Evolutionary conservation across 2,113 vertebrate genomes (phyloP), one percentile per base, ranked within the genome.

Genomic region (Elgaria multicarinata): DNA sequence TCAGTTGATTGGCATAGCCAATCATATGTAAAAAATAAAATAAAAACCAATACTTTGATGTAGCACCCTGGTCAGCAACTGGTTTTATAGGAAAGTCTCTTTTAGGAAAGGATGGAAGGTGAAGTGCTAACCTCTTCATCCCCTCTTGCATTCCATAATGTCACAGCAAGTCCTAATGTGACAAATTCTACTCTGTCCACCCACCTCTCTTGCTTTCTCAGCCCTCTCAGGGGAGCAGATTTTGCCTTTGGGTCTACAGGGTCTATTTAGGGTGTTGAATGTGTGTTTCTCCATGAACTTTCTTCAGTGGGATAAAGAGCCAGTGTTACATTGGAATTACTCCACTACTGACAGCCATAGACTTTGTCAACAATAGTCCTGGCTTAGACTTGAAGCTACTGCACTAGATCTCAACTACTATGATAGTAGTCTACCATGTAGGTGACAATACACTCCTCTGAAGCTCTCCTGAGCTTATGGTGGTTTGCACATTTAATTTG

Each of bases 381-480:
- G 44, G 39, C 36, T 4, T 0, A 1, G 13, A 53, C 24, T 36
- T 39, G 44, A 24, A 72, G 36, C 81, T 92, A 66, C 64, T 53
- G 2, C n/a, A n/a, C n/a, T n/a, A n/a, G n/a, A n/a, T n/a, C n/a
- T 71, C 85, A 77, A 1, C n/a, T 6, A 87, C 7, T 1, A 55
- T 78, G n/a, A 39, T 13, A 22, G 2, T 85, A 69, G 16, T 28
- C 64, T 13, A 16, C 22, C 14, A 69, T 39, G 5, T 90, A 82
- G 69, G 89, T 81, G 55, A 88, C 88, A 93, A 93, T 91, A 87
- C 22, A 88, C 81, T 87, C 39, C 89, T 87, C 90, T 90, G 88
- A 93, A 82, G 88, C 0, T 0, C 77, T 64, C 42, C 82, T 67
- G 79, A 4, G 0, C 89, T 93, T 92, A 14, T 12, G 67, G 81